Percentiles rank a stretch among this genome's conserved stretches.
Conservation (phyloP, 2,113 vertebrate species). For the Alaudala cheleensis region DNA sequence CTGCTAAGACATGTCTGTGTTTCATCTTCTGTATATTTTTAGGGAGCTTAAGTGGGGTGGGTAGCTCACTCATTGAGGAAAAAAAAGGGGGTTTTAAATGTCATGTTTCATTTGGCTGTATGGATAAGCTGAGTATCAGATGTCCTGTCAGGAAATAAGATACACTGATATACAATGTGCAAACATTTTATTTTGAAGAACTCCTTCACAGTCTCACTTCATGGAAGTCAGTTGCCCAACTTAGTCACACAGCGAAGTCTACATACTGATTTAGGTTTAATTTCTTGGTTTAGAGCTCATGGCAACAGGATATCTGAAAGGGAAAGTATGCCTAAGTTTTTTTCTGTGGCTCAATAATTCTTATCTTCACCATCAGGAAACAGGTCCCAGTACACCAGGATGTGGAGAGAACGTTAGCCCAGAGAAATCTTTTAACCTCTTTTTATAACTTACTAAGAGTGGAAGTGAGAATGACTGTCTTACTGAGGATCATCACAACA, state of each 20-base stretch:
- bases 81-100: slow-evolving; percentile 44
- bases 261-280: slow-evolving; percentile 39
- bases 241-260: slow-evolving; percentile 52
- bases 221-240: slow-evolving; percentile 28
- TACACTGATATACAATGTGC: slow-evolving; percentile 47
- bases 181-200: slow-evolving; percentile 60
- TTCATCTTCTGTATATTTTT: slow-evolving; percentile 54
- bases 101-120: slow-evolving; percentile 50
- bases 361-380: not conserved
- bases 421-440: not conserved
- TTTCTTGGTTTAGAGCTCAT: slow-evolving; percentile 39
- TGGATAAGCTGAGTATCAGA: slow-evolving; percentile 52
- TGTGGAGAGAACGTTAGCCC: not conserved
- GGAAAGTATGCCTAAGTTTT: not conserved
- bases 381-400: not conserved
- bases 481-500: not conserved
- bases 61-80: slow-evolving; percentile 37
- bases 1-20: slow-evolving; percentile 32
- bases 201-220: slow-evolving; percentile 53
- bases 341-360: not conserved
- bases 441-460: not conserved
- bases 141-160: slow-evolving; percentile 61
- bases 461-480: not conserved
- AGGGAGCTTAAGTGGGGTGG: slow-evolving; percentile 41
- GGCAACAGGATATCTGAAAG: slow-evolving; percentile 1